Evolutionary conservation across 2,888 invertebrate species (phyloP), one percentile per base, ranked within the genome.

Genomic region (Orgyia antiqua): DNA sequence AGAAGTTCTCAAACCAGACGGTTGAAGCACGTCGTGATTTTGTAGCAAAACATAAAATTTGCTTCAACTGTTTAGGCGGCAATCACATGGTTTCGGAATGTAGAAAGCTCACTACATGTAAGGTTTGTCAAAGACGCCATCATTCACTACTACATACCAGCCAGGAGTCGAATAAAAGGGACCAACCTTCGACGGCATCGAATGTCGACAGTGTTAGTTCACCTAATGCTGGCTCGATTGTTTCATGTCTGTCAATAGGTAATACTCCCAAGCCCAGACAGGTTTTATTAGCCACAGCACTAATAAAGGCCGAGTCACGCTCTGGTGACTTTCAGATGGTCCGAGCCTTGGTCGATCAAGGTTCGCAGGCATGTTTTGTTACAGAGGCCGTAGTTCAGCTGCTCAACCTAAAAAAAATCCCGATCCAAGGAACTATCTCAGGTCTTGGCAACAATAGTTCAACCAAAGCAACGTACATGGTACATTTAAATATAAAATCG

Each of bases 371-470:
- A n/a, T n/a, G n/a, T 6, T 56, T 58, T 26, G 44, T 58, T 2
- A 52, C 52, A 0, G 56, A 58, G 9, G 12, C 51, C 5, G 32
- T 45, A 10, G 52, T 45, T 0, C 53, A 52, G 26, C 19, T 33
- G 2, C 26, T 57, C 0, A 18, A 39, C 2, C 29, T 58, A 1
- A 45, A 46, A 4, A 45, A 46, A 17, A 38, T 32, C 3, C 40
- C 48, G 12, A 23, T 33, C 7, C 31, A 20, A 7, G 24, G 42
- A 2, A n/a, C n/a, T 1, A 31, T 51, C 6, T 36, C 45, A 12
- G 47, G 45, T 3, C 15, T 51, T 24, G 46, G 47, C 4, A 38
- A 32, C 2, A 13, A 31, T 9, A 12, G 33, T 1, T 19, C 26
- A 5, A 10, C 37, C 2, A 30, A 10, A 4, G 10, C 35, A 3